Base-by-base conservation (phyloP, 2,113 vertebrate species). In the Butorides virescens region DNA sequence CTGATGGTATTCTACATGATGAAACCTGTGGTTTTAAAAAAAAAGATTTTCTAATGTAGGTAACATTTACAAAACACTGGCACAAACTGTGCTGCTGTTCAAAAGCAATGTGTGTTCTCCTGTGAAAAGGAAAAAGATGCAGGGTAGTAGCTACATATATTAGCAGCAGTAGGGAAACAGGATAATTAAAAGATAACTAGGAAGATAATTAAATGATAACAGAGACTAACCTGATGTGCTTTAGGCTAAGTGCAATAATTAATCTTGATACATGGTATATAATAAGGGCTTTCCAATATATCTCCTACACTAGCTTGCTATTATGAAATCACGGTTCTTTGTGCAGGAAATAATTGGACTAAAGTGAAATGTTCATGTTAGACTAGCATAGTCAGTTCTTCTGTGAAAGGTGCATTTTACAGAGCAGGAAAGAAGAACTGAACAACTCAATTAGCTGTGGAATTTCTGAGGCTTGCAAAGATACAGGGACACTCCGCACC, bases 191-290 rank as follows among this genome's bases (percentile, higher is more conserved):
- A 97, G 66, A 97, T 94, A 96, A 96, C 80, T 89, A 78, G 62
- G 58, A 95, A 96, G 93, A 96, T 95, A 97, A 97, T 97, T 95
- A 97, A 97, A 96, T 80, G 80, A 93, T 95, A 97, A 79, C 50
- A 91, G 72, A 87, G 67, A 73, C 55, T 95, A 97, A 95, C 76
- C 74, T 87, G 88, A 72, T 91, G 67, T 93, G 61, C 86, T 91
- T 79, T 79, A 93, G 93, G 88, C 84, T 97, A 96, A 97, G 34
- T 95, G 76, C 58, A 90, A 90, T 95, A 95, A 97, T 97, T 92
- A 95, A 97, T 94, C 88, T 91, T 94, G 72, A 96, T 96, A 89
- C 47, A 67, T 42, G 15, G 25, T 78, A 61, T 85, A 65, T 74
- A 94, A 83, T 89, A 86, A 96, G 58, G 30, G 15, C 26, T 91